Base-by-base conservation (phyloP, 2,797 vertebrate species). In the Decapterus maruadsi region DNA sequence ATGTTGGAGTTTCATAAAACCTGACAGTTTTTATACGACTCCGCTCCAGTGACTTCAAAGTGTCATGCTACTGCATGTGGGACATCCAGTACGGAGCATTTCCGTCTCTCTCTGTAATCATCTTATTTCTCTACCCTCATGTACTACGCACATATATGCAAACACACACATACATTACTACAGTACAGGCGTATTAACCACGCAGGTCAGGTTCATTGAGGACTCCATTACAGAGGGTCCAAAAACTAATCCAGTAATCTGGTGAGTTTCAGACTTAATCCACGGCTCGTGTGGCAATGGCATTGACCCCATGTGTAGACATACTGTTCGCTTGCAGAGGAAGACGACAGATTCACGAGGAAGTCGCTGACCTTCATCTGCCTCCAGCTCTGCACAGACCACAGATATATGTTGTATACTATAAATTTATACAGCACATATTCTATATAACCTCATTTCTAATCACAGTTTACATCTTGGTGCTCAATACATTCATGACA, bases 221-320 rank as follows among this genome's bases (percentile, higher is more conserved):
- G 80, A 81, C 76, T 83, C 71, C 68, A 72, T 88, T 86, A 85
- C 78, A 59, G 10, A 79, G 75, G 64, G 82, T 78, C 77, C 50
- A 67, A 77, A 88, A 48, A 80, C 75, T 92, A 91, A 92, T 94
- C 89, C 90, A 80, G 68, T 89, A 92, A 92, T 93, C 92, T 90
- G 83, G 53, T n/a, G 78, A 72, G 68, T 88, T 92, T 89, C 77
- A 71, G 75, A 75, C 67, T 84, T 92, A 92, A 93, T 92, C 91
- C 87, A 69, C 43, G 68, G 51, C 12, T 81, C 79, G 77, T 81
- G 81, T 86, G 78, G 71, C 48, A 58, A 1, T 19, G n/a, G 71
- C 48, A 58, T 26, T 19, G n/a, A 72, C 51, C 22, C 68, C 42
- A 9, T 65, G 77, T 84, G 87, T 72, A 54, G 68, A 53, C 50